Conservation (phyloP, 2,113 vertebrate species). For the Salvelinus namaycush region DNA sequence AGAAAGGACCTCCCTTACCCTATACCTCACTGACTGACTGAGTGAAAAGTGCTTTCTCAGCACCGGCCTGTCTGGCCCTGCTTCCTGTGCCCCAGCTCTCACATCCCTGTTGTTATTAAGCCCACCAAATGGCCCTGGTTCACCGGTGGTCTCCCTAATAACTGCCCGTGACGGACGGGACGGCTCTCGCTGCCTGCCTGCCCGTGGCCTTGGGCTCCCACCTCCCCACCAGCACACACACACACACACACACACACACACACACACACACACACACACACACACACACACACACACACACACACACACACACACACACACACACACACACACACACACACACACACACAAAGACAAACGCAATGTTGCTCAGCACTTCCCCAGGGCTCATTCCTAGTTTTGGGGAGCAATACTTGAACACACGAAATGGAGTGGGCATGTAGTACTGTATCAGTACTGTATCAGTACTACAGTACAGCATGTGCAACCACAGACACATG, state of each 20-base stretch:
- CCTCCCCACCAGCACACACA: slow-evolving; percentile 29
- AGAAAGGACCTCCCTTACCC: slow-evolving; percentile 61
- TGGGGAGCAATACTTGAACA: not conserved
- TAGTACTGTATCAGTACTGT: not conserved
- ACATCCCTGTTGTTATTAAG: slow-evolving; percentile 78
- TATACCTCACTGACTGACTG: not conserved
- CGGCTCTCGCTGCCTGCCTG: slow-evolving; percentile 73
- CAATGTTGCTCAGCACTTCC: not conserved
- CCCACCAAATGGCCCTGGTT: slow-evolving; percentile 80
- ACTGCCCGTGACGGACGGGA: slow-evolving; percentile 78
- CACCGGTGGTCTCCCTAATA: slow-evolving; percentile 86
- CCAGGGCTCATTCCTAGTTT: too few species aligned
- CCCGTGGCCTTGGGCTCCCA: slow-evolving; percentile 78
- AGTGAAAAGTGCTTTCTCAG: slow-evolving; percentile 81
- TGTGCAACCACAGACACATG: not conserved
- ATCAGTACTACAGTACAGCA: too few species aligned
- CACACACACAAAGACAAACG: slow-evolving; percentile 7
- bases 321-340: not conserved
- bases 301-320: too few species aligned
- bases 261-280: slow-evolving; percentile 32
- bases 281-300: slow-evolving; percentile 19
- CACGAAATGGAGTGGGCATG: slow-evolving; percentile 6
- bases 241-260: slow-evolving; percentile 45
- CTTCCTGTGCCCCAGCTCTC: slow-evolving; percentile 86
- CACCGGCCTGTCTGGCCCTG: slow-evolving; percentile 82